Evolutionary conservation across 2,888 invertebrate genomes (phyloP).

Genomic region (Eumacrocentrus americanus): DNA sequence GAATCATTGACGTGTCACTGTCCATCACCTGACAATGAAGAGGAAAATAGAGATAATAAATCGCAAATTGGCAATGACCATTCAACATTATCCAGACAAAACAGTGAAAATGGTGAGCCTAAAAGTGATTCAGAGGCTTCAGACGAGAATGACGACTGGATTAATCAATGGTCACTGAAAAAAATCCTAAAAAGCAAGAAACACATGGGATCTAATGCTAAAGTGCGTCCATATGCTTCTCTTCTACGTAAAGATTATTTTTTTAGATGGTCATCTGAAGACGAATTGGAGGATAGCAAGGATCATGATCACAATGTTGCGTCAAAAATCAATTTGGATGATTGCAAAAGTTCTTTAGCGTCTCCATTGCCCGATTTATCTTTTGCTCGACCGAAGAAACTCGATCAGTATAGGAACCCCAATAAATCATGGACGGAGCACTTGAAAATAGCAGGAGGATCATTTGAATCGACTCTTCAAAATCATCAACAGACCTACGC

Average conservation of each 20-base stretch:
- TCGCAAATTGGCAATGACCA: background rate
- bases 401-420: background rate
- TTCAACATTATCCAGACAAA: background rate
- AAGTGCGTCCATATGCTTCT: background rate
- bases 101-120: background rate
- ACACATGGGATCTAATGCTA: background rate
- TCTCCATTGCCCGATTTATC: background rate
- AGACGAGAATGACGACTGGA: background rate
- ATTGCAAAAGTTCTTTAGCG: background rate
- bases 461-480: constrained; percentile 23
- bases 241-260: background rate
- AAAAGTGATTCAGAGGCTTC: background rate
- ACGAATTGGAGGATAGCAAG: background rate
- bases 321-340: background rate
- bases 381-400: background rate
- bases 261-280: constrained; percentile 9
- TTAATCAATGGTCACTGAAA: background rate
- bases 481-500: background rate
- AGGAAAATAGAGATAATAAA: background rate
- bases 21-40: background rate
- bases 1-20: background rate
- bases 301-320: background rate
- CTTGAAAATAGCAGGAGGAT: constrained; percentile 10
- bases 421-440: background rate
- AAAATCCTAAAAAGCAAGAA: background rate